Evolutionary conservation across 2,797 vertebrate genomes (phyloP).

Genomic region (Micropoecilia bifurca): DNA sequence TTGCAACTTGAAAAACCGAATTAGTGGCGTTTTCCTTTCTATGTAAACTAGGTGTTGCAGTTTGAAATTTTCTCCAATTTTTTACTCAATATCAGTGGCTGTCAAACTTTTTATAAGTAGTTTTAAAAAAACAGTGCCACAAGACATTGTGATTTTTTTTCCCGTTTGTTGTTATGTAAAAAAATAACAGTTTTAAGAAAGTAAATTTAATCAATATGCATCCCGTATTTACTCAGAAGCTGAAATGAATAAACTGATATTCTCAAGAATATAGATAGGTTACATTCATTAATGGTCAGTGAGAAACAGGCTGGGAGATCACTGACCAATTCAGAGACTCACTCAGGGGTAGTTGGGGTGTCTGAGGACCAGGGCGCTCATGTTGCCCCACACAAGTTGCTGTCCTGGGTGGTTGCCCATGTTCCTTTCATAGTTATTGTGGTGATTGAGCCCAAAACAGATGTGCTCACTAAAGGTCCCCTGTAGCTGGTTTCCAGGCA

Average conservation of each 20-base stretch:
- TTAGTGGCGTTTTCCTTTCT: constrained; percentile 1
- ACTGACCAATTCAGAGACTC: not conserved
- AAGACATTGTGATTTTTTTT: not conserved
- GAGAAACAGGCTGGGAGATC: not conserved
- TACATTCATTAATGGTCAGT: not conserved
- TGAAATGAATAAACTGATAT: not conserved
- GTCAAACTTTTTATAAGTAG: not conserved
- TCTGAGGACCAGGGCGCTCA: too few relatives aligned
- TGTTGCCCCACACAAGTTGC: too few relatives aligned
- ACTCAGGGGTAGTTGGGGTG: not conserved
- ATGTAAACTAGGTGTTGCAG: not conserved
- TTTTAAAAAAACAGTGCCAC: not conserved
- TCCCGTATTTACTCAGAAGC: not conserved
- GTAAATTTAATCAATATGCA: not conserved
- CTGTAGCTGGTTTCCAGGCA: not conserved
- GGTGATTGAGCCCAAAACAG: not conserved
- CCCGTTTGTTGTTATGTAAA: not conserved
- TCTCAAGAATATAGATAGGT: not conserved
- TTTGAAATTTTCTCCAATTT: constrained; percentile 25
- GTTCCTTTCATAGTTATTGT: not conserved
- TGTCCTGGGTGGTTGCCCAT: too few relatives aligned
- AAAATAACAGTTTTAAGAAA: not conserved
- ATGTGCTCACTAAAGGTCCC: not conserved
- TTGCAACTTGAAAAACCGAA: constrained; percentile 22
- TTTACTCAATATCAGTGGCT: not conserved